Evolutionary conservation across 2,113 vertebrate genomes (phyloP), one percentile per base, ranked within the genome.

Genomic region (Silurus asotus): DNA sequence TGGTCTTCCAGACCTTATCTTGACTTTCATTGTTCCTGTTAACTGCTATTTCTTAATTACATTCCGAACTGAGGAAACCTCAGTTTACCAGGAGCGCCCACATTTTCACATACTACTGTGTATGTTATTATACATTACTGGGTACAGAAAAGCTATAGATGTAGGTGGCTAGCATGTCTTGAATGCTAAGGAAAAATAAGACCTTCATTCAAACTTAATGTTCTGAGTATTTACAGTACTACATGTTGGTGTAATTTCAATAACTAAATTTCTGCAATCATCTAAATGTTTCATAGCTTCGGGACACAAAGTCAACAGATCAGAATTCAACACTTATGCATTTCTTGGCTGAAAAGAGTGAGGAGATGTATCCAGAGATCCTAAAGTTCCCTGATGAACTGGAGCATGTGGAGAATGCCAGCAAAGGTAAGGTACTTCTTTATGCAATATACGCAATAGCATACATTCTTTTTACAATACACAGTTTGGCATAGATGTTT

Each of bases 301-400:
- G 96, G 93, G 98, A 99, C 91, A 99, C 98, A 20, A 99, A 99
- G 90, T 98, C 97, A 64, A 85, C 95, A 77, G 93, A 97, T 91
- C 97, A 99, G 86, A 97, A 96, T 88, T 96, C 95, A 80, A 99
- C 97, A 0, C 93, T 99, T 25, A 87, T 99, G 84, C 95, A 99
- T 93, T 99, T 99, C 89, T 93, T 99, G 92, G 96, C 96, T 28
- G 97, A 98, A 87, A 95, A 96, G 82, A 97, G 97, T 91, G 97
- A 98, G 89, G 97, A 98, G 87, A 93, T 91, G 84, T 89, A 96
- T 89, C 84, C 91, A 0, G 96, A 96, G 62, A 97, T 99, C 82
- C 86, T 98, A 86, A 97, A 96, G 90, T 99, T 99, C 89, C 96
- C 97, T 6, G 97, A 99, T 5, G 98, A 99, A 83, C 92, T 99